Evolutionary conservation across 2,888 invertebrate genomes (phyloP).

Genomic region (Lampropteryx suffumata): DNA sequence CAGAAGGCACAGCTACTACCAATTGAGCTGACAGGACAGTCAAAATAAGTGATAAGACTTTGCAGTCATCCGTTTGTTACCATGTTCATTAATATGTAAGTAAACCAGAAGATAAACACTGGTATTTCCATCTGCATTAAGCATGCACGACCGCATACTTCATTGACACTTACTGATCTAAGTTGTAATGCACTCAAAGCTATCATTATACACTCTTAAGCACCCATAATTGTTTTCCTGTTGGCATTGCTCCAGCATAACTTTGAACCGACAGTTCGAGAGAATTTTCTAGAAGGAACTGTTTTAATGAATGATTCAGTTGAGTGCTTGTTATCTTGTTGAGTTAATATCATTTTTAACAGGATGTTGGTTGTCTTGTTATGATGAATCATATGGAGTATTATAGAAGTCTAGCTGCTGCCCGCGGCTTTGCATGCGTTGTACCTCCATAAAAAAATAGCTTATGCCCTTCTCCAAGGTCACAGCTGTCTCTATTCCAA

Average conservation of each 20-base stretch:
- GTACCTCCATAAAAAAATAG: no score
- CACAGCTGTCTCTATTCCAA: no score
- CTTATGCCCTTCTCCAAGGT: no score
- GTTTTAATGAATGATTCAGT: slow-evolving; percentile 15
- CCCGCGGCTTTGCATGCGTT: no score
- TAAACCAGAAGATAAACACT: slow-evolving; percentile 16
- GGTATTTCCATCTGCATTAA: slow-evolving; percentile 23
- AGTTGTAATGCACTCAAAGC: slow-evolving; percentile 25
- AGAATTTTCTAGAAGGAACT: slow-evolving; percentile 36
- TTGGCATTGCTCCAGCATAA: slow-evolving; percentile 40
- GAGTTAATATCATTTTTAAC: slow-evolving; percentile 9
- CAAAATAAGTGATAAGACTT: no score
- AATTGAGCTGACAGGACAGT: no score
- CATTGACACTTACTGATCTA: slow-evolving; percentile 22
- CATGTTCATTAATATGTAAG: slow-evolving; percentile 18
- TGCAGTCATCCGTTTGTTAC: slow-evolving; percentile 9
- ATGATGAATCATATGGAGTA: no score
- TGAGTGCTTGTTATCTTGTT: slow-evolving; percentile 18
- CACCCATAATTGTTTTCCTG: slow-evolving; percentile 40
- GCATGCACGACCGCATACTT: slow-evolving; percentile 23
- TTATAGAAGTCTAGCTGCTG: no score
- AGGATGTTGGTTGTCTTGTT: neutral
- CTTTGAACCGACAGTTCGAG: slow-evolving; percentile 29
- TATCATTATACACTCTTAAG: slow-evolving; percentile 29
- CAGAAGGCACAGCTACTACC: no score